phyloP scores from a whole-genome alignment of 2,113 vertebrate species.

The Dicentrarchus labrax region DNA sequence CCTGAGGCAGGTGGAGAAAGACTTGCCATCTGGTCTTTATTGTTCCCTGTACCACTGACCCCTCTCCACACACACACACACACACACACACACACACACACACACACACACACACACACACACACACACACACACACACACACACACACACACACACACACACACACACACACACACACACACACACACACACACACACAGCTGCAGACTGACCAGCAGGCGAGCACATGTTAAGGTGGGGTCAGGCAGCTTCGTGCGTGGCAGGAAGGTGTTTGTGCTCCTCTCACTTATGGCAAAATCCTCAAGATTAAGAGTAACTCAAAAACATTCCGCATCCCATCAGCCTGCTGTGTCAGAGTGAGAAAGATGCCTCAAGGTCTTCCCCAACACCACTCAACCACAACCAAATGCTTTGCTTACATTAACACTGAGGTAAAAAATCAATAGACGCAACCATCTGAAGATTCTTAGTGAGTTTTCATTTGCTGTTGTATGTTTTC shows the following conservation, averaged over 20 bases:
- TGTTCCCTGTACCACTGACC: slow-evolving; percentile 70
- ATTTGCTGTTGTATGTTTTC: background rate
- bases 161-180: slow-evolving; percentile 3
- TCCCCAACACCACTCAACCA: background rate
- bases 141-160: too few relatives aligned
- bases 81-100: background rate
- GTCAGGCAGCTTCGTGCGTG: slow-evolving; percentile 31
- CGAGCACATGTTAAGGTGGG: slow-evolving; percentile 39
- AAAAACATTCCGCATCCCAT: slow-evolving; percentile 18
- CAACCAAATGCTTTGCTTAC: background rate
- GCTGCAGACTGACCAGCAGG: slow-evolving; percentile 42
- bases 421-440: background rate
- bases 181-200: background rate
- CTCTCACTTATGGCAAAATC: slow-evolving; percentile 12
- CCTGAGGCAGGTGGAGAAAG: slow-evolving; percentile 74
- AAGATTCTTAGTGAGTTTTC: background rate
- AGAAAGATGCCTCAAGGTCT: background rate
- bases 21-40: slow-evolving; percentile 79
- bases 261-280: slow-evolving; percentile 6
- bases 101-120: slow-evolving; percentile 1
- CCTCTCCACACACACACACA: slow-evolving; percentile 1
- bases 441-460: too few relatives aligned
- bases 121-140: background rate
- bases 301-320: background rate
- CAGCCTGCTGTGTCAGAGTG: background rate